Percentiles rank a stretch among this genome's conserved stretches.
Conservation (phyloP, 2,888 invertebrate species). For the Tetropium fuscum region DNA sequence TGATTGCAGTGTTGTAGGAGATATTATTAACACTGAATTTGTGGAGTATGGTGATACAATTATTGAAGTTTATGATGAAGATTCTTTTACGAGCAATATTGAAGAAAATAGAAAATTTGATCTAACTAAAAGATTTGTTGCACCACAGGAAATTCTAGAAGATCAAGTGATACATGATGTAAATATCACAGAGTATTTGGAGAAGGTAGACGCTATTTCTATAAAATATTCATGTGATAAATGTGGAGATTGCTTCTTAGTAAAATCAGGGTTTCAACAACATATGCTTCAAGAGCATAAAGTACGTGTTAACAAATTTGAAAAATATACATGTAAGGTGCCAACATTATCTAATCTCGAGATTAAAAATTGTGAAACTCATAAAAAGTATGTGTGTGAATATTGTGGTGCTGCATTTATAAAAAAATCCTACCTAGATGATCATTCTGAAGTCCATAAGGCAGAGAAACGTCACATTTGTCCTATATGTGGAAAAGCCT, state of each 20-base stretch:
- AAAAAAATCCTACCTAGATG: conserved; percentile 38
- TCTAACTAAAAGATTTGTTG: neutral
- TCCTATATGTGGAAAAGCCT: conserved; percentile 49
- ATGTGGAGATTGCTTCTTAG: conserved; percentile 2
- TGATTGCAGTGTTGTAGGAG: neutral
- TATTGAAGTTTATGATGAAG: neutral
- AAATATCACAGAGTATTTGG: neutral
- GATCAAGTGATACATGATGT: neutral
- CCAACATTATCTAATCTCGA: neutral
- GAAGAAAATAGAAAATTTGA: neutral
- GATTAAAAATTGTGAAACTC: conserved; percentile 23
- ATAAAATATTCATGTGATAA: conserved; percentile 8
- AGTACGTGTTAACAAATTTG: neutral
- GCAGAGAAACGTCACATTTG: conserved; percentile 45
- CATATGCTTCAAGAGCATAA: conserved; percentile 2
- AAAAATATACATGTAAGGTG: neutral
- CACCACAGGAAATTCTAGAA: neutral
- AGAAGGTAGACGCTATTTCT: neutral
- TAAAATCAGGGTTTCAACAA: conserved; percentile 9
- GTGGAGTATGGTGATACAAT: neutral
- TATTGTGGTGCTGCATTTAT: conserved; percentile 1
- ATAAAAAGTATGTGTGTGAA: neutral
- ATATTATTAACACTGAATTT: neutral
- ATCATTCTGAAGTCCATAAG: conserved; percentile 45
- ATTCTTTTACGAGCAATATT: neutral